phyloP scores from a whole-genome alignment of 2,888 invertebrate species.

The Sinodicranocentrus sp. region DNA sequence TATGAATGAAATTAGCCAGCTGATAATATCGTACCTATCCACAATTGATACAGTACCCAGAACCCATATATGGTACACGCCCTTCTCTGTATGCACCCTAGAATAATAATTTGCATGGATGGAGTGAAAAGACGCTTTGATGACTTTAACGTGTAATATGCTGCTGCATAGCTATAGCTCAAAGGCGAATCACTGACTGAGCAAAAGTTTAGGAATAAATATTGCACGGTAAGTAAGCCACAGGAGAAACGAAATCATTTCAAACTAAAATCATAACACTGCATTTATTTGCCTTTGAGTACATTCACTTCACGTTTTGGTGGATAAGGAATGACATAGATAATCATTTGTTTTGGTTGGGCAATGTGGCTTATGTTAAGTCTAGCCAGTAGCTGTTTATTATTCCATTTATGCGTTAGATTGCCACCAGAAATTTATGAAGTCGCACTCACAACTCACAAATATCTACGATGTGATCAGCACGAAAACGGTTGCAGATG shows the following conservation, averaged over 20 bases:
- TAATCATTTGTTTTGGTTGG: slow-evolving; percentile 11
- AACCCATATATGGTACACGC: slow-evolving; percentile 17
- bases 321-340: slow-evolving; percentile 4
- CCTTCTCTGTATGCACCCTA: slow-evolving; percentile 36
- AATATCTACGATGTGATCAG: background rate
- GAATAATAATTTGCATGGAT: slow-evolving; percentile 18
- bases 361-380: slow-evolving; percentile 13
- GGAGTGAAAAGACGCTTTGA: background rate
- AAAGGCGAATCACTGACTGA: too few species aligned
- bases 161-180: too few species aligned
- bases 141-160: too few species aligned
- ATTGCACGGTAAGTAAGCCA: slow-evolving; percentile 22
- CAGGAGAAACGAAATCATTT: slow-evolving; percentile 2
- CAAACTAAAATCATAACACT: slow-evolving; percentile 11
- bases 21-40: background rate
- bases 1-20: slow-evolving; percentile 5
- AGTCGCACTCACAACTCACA: background rate
- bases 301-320: background rate
- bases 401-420: too few species aligned
- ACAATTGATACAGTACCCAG: background rate
- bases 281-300: background rate
- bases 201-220: background rate
- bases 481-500: too few species aligned
- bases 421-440: background rate
- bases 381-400: background rate